Conservation (phyloP, 2,797 vertebrate species). For the Chelidonichthys spinosus region DNA sequence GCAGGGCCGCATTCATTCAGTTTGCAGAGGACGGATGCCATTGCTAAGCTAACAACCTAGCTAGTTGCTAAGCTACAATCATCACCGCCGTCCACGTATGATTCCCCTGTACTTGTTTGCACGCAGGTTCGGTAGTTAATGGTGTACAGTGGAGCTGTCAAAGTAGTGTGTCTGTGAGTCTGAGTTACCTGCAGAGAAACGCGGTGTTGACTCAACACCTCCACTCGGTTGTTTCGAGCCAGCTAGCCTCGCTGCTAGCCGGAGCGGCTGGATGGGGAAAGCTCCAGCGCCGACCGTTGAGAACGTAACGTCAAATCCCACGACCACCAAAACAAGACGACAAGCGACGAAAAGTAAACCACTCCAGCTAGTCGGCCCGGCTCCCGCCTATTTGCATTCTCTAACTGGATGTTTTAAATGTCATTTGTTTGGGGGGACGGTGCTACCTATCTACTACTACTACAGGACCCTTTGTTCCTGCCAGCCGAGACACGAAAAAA, state of each 20-base stretch:
- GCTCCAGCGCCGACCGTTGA: conserved; percentile 55
- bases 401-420: conserved; percentile 23
- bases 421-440: conserved; percentile 41
- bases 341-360: conserved; percentile 19
- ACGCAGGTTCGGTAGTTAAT: not conserved
- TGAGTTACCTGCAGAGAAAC: conserved; percentile 80
- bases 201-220: conserved; percentile 70
- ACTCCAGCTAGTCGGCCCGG: conserved; percentile 1
- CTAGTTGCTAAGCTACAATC: conserved; percentile 52
- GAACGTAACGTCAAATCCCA: conserved; percentile 14
- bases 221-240: conserved; percentile 64
- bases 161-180: not conserved
- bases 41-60: conserved; percentile 70
- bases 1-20: conserved; percentile 67
- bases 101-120: not conserved
- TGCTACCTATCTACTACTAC: conserved; percentile 60
- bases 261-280: conserved; percentile 61
- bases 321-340: conserved; percentile 30
- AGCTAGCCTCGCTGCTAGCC: conserved; percentile 79
- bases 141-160: not conserved
- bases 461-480: conserved; percentile 83
- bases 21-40: conserved; percentile 53
- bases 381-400: conserved; percentile 13
- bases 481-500: conserved; percentile 76
- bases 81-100: not conserved